Evolutionary conservation across 2,113 vertebrate genomes (phyloP).

Genomic region (Porphyrio hochstetteri): DNA sequence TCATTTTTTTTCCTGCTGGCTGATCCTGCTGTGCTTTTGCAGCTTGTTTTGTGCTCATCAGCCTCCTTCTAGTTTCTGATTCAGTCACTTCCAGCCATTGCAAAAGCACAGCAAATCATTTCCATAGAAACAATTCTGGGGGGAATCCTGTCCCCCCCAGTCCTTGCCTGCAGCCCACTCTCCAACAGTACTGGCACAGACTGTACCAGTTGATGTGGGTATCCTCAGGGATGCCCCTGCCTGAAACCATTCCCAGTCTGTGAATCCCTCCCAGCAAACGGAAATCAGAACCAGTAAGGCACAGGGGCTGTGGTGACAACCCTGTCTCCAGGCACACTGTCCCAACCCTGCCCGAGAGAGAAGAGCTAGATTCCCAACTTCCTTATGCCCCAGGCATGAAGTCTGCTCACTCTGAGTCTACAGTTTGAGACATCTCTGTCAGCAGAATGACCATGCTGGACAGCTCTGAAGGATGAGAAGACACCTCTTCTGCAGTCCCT

Average conservation of each 20-base stretch:
- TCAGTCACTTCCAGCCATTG: background rate
- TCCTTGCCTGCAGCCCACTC: background rate
- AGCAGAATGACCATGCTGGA: background rate
- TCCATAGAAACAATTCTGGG: background rate
- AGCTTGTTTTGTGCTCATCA: background rate
- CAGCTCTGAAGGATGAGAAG: background rate
- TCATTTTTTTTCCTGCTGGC: background rate
- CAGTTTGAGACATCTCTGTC: background rate
- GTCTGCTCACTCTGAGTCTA: background rate
- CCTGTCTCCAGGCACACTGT: accelerated
- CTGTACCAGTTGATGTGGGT: background rate
- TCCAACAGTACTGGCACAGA: background rate
- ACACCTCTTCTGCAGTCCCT: background rate
- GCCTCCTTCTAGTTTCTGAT: background rate
- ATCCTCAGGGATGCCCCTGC: background rate
- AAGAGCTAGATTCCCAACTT: background rate
- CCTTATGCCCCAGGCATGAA: background rate
- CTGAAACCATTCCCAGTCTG: background rate
- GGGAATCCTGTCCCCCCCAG: background rate
- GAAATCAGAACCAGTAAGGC: background rate
- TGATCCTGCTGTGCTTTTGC: background rate
- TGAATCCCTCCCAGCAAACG: background rate
- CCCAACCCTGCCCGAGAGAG: background rate
- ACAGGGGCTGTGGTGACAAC: too few species aligned
- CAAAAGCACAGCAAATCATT: background rate